Evolutionary conservation across 2,797 vertebrate species (phyloP), one percentile per base, ranked within the genome.

Genomic region (Gadopsis marmoratus): DNA sequence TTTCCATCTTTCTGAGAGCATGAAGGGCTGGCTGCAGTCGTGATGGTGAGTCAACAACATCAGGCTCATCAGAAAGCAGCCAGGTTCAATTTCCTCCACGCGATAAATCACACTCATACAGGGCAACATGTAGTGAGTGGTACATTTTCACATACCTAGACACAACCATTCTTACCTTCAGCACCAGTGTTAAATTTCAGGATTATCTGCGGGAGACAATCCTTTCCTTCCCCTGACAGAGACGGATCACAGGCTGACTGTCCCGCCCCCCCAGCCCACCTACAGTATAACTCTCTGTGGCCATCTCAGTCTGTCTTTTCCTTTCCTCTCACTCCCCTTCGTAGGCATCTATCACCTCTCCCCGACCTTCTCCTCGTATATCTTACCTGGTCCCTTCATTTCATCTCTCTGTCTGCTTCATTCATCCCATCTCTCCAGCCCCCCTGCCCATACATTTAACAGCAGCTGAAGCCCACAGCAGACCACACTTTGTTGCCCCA

Each of bases 401-500:
- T 92, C 75, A 86, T 91, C 89, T 81, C 62, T 86, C 84, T 76
- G 78, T 83, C 87, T 76, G 75, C 65, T 84, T 71, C 72, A 65
- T 82, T 72, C 84, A 81, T 83, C 51, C 83, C 77, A 78, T 88
- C 81, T 83, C 78, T 81, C 68, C 70, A 83, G 78, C 83, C 81
- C 70, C 86, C 71, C n/a, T 78, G 62, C 83, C 83, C 85, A 87
- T 88, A 89, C 90, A 91, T 93, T 91, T 92, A 93, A 94, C 89
- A 93, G 85, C 84, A 92, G 76, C 89, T 81, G 91, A 91, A 91
- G 89, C 91, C 89, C 86, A 89, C 78, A 91, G 89, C 87, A 88
- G 83, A 85, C 80, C 93, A 77, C 82, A 82, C 64, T 79, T 79
- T 84, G 78, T 77, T 80, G 84, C 26, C 66, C 76, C 89, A 94